These are phyloP conservation scores for Tetrao urogallus DNA, from an alignment of 2,113 vertebrate genomes.

Conservation along the genomic window DNA sequence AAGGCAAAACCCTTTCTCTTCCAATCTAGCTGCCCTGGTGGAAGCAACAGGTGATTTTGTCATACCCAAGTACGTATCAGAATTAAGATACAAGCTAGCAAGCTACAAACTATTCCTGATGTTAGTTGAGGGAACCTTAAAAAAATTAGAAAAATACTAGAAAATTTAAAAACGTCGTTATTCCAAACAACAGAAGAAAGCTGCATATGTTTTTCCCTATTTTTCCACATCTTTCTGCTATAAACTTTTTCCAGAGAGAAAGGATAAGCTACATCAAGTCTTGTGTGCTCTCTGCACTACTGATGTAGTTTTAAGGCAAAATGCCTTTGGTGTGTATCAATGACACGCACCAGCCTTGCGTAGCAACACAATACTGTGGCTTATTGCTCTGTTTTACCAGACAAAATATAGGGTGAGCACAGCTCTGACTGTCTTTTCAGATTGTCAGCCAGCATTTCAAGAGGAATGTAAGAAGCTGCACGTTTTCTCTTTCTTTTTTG, in stretches of 20 bases:
- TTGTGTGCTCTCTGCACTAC: background rate
- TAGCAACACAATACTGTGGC: background rate
- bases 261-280: slow-evolving; percentile 21
- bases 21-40: slow-evolving; percentile 13
- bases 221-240: slow-evolving; percentile 20
- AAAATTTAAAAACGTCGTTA: background rate
- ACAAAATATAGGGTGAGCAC: background rate
- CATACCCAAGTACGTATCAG: background rate
- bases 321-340: slow-evolving; percentile 4
- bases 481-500: background rate
- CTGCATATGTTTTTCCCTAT: slow-evolving; percentile 9
- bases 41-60: background rate
- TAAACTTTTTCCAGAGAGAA: slow-evolving; percentile 3
- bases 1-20: background rate
- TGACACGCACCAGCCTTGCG: background rate
- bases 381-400: slow-evolving; percentile 29
- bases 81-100: background rate
- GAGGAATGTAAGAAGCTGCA: slow-evolving; percentile 21
- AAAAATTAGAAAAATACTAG: slow-evolving; percentile 10
- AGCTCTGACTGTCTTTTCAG: slow-evolving; percentile 31
- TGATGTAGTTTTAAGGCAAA: background rate
- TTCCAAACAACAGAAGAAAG: background rate
- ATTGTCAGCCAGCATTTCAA: slow-evolving; percentile 36
- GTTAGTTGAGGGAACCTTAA: background rate
- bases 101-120: slow-evolving; percentile 14